Base-by-base conservation (phyloP, 2,888 invertebrate genomes). In the Fragum whitleyi region DNA sequence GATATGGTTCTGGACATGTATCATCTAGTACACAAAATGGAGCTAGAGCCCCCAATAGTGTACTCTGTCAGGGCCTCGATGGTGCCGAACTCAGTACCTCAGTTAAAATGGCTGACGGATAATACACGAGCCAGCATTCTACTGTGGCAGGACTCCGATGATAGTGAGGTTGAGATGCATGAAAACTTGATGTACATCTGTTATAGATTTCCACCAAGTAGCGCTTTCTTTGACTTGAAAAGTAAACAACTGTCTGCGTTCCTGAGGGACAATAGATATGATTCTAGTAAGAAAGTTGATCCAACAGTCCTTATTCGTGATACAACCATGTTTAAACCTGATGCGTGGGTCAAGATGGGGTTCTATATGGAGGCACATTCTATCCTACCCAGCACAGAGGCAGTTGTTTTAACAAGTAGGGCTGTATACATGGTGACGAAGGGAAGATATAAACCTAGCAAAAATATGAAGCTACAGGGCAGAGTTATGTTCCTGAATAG, bases 1-100 rank as follows among this genome's bases (percentile, higher is more conserved):
- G 77, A 90, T 23, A 91, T 90, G 90, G 92, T 93, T 9, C 83
- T 92, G 53, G 90, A 91, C 65, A 93, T 93, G 92, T 90, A 91
- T 74, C 87, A 92, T 16, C 67, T 92, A n/a, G 83, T 92, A 7
- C 81, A 90, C 32, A 89, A 88, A 3, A 70, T 90, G 32, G 86
- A 87, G 51, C 75, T 89, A 11, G 87, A 90, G 28, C 91, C 90
- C 68, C 90, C 91, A 6, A 73, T 93, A 7, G 89, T 91, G 0
- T 92, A 91, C 74, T 85, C 91, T 59, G 91, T 90, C 2, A 75
- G 92, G 21, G 88, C 91, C 9, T 88, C 92, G 7, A 85, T 90
- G 62, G 87, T 92, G 21, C 74, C 85, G 28, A 90, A 91, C 82
- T 92, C 92, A 2, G 88, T 93, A 6, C 89, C 91, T 9, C 91